Conservation (phyloP, 2,888 invertebrate genomes). For the Ophion slaviceki region DNA sequence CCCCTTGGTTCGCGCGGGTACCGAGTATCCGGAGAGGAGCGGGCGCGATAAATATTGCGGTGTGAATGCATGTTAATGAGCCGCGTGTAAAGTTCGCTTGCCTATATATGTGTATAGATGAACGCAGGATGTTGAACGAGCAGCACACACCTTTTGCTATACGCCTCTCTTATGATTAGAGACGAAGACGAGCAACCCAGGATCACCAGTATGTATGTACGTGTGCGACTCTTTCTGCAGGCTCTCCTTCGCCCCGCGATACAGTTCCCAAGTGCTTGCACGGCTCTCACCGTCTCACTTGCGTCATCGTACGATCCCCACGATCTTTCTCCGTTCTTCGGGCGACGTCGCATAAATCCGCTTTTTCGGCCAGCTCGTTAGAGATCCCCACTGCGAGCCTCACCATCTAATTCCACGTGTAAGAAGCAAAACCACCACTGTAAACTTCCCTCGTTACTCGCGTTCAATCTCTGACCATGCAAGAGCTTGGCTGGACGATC, state of each 20-base stretch:
- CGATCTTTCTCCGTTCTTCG: slow-evolving; percentile 36
- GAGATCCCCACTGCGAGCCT: slow-evolving; percentile 54
- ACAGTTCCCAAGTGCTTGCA: not conserved
- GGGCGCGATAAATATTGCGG: slow-evolving; percentile 78
- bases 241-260: not conserved
- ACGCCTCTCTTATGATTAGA: slow-evolving; percentile 74
- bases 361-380: slow-evolving; percentile 71
- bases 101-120: slow-evolving; percentile 3
- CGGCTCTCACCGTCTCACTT: slow-evolving; percentile 53
- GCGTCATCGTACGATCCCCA: slow-evolving; percentile 36
- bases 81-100: slow-evolving; percentile 66
- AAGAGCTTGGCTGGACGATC: slow-evolving; percentile 20
- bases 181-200: slow-evolving; percentile 68
- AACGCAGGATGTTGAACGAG: slow-evolving; percentile 53
- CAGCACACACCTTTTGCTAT: slow-evolving; percentile 53
- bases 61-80: slow-evolving; percentile 82
- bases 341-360: slow-evolving; percentile 65
- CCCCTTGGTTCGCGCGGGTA: slow-evolving; percentile 26
- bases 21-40: slow-evolving; percentile 34
- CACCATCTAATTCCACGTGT: slow-evolving; percentile 59
- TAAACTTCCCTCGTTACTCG: slow-evolving; percentile 63
- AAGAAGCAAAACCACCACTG: slow-evolving; percentile 61
- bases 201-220: slow-evolving; percentile 53
- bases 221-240: slow-evolving; percentile 43
- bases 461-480: slow-evolving; percentile 45